phyloP scores from a whole-genome alignment of 92 coral and sea anemone genomes.

The Siderastrea radians region DNA sequence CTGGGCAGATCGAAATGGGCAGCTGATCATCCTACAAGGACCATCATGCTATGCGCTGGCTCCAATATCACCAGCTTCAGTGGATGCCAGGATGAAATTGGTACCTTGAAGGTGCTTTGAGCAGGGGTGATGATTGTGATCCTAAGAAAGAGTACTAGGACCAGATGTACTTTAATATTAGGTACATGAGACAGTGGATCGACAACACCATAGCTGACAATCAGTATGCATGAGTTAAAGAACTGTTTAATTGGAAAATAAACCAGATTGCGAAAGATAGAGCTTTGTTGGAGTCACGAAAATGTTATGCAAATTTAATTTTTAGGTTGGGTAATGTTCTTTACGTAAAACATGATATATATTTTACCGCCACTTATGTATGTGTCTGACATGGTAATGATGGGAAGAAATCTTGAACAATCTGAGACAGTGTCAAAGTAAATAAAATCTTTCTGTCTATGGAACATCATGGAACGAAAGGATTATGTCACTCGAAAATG shows the following conservation, averaged over 20 bases:
- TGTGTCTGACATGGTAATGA: too few species aligned
- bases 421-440: too few species aligned
- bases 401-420: too few species aligned
- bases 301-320: too few species aligned
- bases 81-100: slow-evolving; percentile 83
- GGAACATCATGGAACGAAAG: too few species aligned
- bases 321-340: too few species aligned
- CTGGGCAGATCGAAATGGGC: slow-evolving; percentile 48
- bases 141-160: slow-evolving; percentile 42
- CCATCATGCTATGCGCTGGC: slow-evolving; percentile 76
- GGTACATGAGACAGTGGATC: slow-evolving; percentile 53
- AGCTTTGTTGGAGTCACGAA: too few species aligned
- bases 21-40: slow-evolving; percentile 40
- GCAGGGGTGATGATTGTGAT: slow-evolving; percentile 78
- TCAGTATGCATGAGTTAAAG: slow-evolving; percentile 26
- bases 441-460: too few species aligned
- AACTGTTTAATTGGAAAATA: too few species aligned
- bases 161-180: slow-evolving; percentile 59
- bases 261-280: not conserved
- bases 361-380: too few species aligned
- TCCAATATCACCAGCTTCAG: slow-evolving; percentile 54
- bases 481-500: too few species aligned
- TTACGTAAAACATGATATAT: too few species aligned
- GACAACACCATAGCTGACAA: slow-evolving; percentile 42
- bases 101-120: slow-evolving; percentile 78